Conservation (phyloP, 2,888 invertebrate genomes). For the Dicyrtoma fusca region DNA sequence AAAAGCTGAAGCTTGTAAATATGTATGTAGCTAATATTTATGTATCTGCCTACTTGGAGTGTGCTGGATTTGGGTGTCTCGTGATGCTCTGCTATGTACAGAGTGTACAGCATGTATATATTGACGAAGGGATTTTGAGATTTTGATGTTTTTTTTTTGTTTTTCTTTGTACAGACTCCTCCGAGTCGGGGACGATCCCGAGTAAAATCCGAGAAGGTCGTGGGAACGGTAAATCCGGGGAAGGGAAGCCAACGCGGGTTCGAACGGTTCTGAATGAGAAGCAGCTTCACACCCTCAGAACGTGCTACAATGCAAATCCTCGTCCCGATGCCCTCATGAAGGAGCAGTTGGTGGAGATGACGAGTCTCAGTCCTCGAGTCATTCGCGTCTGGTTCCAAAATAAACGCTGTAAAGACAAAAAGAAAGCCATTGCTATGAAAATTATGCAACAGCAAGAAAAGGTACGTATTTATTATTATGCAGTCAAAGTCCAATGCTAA, state of each 20-base stretch:
- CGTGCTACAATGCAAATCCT: slow-evolving; percentile 97
- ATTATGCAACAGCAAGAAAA: slow-evolving; percentile 98
- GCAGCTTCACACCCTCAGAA: slow-evolving; percentile 94
- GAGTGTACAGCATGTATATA: slow-evolving; percentile 5
- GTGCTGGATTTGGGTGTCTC: no score
- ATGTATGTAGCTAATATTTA: no score
- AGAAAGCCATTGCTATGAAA: slow-evolving; percentile 94
- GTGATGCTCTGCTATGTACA: slow-evolving; percentile 14
- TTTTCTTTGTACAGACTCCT: slow-evolving; percentile 71
- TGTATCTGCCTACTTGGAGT: no score
- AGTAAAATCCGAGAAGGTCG: slow-evolving; percentile 62
- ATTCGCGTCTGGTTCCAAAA: slow-evolving; percentile 99
- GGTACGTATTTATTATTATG: no score
- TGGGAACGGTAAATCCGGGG: slow-evolving; percentile 63
- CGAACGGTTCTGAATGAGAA: slow-evolving; percentile 98
- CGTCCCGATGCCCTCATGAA: slow-evolving; percentile 94
- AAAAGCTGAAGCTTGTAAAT: no score
- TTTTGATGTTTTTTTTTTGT: neutral
- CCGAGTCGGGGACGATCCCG: slow-evolving; percentile 81
- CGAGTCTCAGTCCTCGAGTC: slow-evolving; percentile 92
- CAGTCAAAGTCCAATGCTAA: no score
- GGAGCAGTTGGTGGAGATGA: slow-evolving; percentile 99
- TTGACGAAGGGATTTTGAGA: slow-evolving; percentile 14
- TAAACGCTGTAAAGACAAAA: slow-evolving; percentile 96
- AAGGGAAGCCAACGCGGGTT: slow-evolving; percentile 97